Percentiles rank a stretch among this genome's conserved stretches.
Evolutionary conservation across 1,140 invertebrate genomes (phyloP).

Genomic region (Cotesia glomerata): DNA sequence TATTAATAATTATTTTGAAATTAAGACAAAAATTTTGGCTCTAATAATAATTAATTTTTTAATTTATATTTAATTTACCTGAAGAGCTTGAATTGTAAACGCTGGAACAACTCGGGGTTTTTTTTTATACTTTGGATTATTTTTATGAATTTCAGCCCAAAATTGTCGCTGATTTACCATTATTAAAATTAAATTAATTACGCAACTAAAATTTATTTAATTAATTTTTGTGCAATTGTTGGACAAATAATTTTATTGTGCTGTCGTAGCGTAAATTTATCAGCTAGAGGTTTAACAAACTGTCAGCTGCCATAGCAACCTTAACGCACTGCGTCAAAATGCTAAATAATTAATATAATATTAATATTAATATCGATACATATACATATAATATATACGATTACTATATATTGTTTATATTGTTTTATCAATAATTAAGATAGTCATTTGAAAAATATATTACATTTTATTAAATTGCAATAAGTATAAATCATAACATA

Average conservation of each 20-base stretch:
- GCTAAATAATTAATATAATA: too few relatives aligned
- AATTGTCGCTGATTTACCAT: conserved; percentile 65
- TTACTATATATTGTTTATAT: too few relatives aligned
- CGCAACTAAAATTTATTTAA: not conserved
- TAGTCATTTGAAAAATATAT: too few relatives aligned
- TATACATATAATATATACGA: too few relatives aligned
- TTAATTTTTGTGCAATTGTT: not conserved
- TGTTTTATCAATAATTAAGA: too few relatives aligned
- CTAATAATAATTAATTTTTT: too few relatives aligned
- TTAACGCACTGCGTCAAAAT: not conserved
- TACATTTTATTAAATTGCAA: too few relatives aligned
- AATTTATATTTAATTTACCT: conserved; percentile 57
- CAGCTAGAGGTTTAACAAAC: conserved; percentile 21
- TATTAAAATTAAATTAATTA: not conserved
- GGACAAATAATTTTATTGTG: not conserved
- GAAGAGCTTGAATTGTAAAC: conserved; percentile 79
- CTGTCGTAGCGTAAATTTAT: not conserved
- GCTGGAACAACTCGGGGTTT: conserved; percentile 71
- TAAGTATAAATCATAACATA: too few relatives aligned
- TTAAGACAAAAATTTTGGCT: not conserved
- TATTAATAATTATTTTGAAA: not conserved
- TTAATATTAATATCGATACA: too few relatives aligned
- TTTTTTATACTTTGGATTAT: conserved; percentile 49
- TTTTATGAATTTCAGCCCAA: conserved; percentile 55
- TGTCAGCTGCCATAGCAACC: conserved; percentile 21